These are phyloP conservation scores for Rhogogaster chlorosoma DNA, from an alignment of 2,888 invertebrate genomes.

Conservation along the genomic window DNA sequence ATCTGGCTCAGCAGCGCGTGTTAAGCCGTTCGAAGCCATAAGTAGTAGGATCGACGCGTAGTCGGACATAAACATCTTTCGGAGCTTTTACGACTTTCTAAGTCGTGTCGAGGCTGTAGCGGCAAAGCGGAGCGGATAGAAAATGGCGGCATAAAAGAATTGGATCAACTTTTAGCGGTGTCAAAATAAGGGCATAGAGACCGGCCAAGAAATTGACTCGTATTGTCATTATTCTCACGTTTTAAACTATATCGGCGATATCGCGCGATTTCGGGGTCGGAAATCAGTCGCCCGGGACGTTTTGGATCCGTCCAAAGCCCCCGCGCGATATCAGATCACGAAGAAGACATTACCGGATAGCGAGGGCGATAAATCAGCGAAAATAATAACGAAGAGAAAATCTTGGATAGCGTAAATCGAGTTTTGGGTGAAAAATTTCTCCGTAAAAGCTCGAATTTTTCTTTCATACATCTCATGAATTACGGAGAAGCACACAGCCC, in stretches of 20 bases:
- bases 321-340: not conserved
- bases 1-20: not conserved
- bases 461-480: not conserved
- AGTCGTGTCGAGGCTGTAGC: not conserved
- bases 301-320: not conserved
- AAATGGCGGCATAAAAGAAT: not conserved
- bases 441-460: not conserved
- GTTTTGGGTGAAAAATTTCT: not conserved
- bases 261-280: not conserved
- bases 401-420: not conserved
- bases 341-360: not conserved
- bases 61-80: slow-evolving; percentile 32
- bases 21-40: not conserved
- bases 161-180: slow-evolving; percentile 3
- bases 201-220: not conserved
- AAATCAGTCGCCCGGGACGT: not conserved
- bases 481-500: not conserved
- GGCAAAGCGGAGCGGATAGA: not conserved
- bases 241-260: not conserved
- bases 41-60: slow-evolving; percentile 40
- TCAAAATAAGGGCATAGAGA: not conserved
- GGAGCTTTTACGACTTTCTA: slow-evolving; percentile 30
- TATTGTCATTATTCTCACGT: not conserved
- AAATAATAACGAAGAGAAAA: not conserved
- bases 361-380: not conserved